These are phyloP conservation scores for Eurytoma adleriae DNA, from an alignment of 2,888 invertebrate genomes.

Conservation along the genomic window DNA sequence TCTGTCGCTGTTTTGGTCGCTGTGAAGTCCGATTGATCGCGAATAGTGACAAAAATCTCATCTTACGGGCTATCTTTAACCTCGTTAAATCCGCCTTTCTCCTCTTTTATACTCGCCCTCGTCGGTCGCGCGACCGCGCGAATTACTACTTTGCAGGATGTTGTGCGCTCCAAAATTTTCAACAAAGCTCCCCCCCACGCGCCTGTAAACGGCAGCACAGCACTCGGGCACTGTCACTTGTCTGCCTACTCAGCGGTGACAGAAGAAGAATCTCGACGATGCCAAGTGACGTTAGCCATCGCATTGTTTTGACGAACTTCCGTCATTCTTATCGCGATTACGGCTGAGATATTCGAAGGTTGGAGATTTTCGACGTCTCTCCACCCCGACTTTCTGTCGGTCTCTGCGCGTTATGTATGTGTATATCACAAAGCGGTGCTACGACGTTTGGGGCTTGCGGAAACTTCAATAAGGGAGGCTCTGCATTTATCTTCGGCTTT, in stretches of 20 bases:
- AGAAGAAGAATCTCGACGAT: neutral
- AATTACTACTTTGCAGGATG: neutral
- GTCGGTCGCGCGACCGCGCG: slow-evolving; percentile 1
- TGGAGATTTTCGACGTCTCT: slow-evolving; percentile 2
- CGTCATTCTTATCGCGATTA: slow-evolving; percentile 34
- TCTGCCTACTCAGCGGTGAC: neutral
- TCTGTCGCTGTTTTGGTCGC: neutral
- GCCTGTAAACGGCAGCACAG: neutral
- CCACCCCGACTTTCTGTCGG: neutral
- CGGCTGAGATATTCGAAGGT: neutral
- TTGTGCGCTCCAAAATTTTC: slow-evolving; percentile 8
- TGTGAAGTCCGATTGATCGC: neutral
- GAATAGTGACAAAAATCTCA: slow-evolving; percentile 22
- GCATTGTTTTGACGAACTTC: slow-evolving; percentile 43
- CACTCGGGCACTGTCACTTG: slow-evolving; percentile 12
- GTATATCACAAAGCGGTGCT: neutral
- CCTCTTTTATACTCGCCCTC: neutral
- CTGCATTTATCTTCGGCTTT: no score
- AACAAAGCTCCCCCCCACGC: slow-evolving; percentile 8
- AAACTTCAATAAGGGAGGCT: no score
- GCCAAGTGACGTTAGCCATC: slow-evolving; percentile 6
- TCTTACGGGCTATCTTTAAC: slow-evolving; percentile 35
- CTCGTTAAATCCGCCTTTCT: slow-evolving; percentile 12
- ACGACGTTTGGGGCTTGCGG: neutral
- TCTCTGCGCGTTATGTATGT: neutral